These are phyloP conservation scores for Tachysurus fulvidraco DNA, from an alignment of 2,113 vertebrate genomes.

Conservation along the genomic window DNA sequence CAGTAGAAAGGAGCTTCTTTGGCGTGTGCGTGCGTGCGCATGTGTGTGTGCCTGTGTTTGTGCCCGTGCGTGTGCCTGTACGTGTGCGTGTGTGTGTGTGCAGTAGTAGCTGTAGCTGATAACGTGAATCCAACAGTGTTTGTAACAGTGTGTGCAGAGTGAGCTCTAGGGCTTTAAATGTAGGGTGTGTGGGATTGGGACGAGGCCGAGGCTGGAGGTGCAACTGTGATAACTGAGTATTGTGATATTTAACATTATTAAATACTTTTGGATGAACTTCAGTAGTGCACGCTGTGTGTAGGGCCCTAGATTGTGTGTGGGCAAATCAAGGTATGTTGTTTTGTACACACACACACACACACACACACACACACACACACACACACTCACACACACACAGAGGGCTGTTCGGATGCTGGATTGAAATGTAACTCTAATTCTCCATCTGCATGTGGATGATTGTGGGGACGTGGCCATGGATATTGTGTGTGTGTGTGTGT, in stretches of 20 bases:
- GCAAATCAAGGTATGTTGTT: not conserved
- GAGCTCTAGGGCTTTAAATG: conserved; percentile 39
- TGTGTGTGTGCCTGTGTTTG: conserved; percentile 19
- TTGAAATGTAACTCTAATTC: conserved; percentile 72
- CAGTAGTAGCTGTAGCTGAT: conserved; percentile 47
- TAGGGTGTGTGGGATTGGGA: conserved; percentile 27
- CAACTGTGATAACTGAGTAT: not conserved
- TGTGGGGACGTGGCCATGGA: conserved; percentile 77
- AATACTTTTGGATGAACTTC: not conserved
- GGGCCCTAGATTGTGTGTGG: not conserved
- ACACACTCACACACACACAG: conserved; percentile 28
- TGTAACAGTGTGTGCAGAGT: conserved; percentile 24
- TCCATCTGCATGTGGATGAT: conserved; percentile 90
- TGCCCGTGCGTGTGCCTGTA: conserved; percentile 42
- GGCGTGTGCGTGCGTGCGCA: conserved; percentile 52
- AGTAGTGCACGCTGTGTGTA: not conserved
- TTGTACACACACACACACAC: not conserved
- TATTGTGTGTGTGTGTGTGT: conserved; percentile 76
- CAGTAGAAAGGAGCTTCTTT: conserved; percentile 49
- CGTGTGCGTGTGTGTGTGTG: not conserved
- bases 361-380: conserved; percentile 33
- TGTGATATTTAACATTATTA: not conserved
- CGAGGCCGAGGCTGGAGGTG: not conserved
- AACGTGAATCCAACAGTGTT: conserved; percentile 63
- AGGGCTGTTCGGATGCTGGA: conserved; percentile 60